These are phyloP conservation scores for Tenrec ecaudatus DNA, from an alignment of 2,113 vertebrate genomes.

Conservation along the genomic window DNA sequence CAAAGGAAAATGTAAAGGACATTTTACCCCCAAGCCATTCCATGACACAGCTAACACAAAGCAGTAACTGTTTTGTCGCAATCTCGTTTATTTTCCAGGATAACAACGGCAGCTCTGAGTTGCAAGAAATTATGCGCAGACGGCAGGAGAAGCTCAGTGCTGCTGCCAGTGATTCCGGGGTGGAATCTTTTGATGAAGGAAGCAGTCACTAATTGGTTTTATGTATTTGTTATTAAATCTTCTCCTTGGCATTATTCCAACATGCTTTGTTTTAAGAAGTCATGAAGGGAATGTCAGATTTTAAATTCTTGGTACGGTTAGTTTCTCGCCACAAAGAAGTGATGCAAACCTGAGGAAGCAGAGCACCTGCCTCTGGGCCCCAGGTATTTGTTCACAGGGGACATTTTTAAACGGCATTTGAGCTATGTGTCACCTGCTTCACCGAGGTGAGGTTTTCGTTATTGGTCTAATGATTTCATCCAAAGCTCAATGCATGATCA, in stretches of 20 bases:
- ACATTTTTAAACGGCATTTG: not conserved
- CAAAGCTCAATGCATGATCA: not conserved
- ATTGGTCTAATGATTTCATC: slow-evolving; percentile 49
- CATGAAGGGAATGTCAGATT: slow-evolving; percentile 84
- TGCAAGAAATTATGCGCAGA: slow-evolving; percentile 97
- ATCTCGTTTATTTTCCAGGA: slow-evolving; percentile 85
- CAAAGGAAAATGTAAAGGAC: not conserved
- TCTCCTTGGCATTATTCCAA: slow-evolving; percentile 76
- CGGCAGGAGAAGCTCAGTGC: slow-evolving; percentile 95
- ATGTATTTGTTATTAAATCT: slow-evolving; percentile 53
- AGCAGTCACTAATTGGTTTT: slow-evolving; percentile 89
- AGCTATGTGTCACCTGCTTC: slow-evolving; percentile 43
- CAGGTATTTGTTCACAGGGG: slow-evolving; percentile 28
- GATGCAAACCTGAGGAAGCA: slow-evolving; percentile 53
- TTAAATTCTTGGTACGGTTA: slow-evolving; percentile 56
- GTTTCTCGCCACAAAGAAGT: slow-evolving; percentile 66
- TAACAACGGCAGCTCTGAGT: slow-evolving; percentile 92
- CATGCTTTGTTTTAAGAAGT: slow-evolving; percentile 89
- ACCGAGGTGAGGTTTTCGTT: slow-evolving; percentile 42
- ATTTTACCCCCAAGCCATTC: not conserved
- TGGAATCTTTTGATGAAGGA: slow-evolving; percentile 97
- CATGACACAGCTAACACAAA: not conserved
- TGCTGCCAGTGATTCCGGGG: slow-evolving; percentile 95
- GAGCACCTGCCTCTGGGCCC: slow-evolving; percentile 66
- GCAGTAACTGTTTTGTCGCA: not conserved